Evolutionary conservation across 2,888 invertebrate genomes (phyloP).

Genomic region (Boloria selene): DNA sequence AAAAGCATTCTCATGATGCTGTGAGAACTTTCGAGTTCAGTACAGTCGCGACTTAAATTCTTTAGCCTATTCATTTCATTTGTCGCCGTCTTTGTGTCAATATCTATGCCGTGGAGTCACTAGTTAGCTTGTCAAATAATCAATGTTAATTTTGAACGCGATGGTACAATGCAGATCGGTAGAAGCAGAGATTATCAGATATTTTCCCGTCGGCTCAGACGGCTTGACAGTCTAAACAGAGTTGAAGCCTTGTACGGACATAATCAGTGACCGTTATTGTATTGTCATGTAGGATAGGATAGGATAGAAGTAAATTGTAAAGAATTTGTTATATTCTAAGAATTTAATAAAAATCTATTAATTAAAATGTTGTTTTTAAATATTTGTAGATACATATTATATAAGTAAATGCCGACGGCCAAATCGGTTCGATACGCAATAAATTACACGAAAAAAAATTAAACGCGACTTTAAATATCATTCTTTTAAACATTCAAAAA

Average conservation of each 20-base stretch:
- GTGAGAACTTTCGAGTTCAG: conserved; percentile 72
- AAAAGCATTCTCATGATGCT: conserved; percentile 78
- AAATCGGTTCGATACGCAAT: neutral
- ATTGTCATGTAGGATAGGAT: conserved; percentile 38
- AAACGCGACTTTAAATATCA: conserved; percentile 4
- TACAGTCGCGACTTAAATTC: conserved; percentile 71
- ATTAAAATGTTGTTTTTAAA: conserved; percentile 10
- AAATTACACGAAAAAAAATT: conserved; percentile 17
- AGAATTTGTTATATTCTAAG: conserved; percentile 3
- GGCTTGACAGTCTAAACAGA: conserved; percentile 50
- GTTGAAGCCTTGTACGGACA: conserved; percentile 50
- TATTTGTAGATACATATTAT: neutral
- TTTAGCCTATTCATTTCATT: conserved; percentile 60
- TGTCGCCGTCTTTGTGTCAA: conserved; percentile 59
- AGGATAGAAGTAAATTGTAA: conserved; percentile 34
- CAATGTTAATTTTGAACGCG: conserved; percentile 52
- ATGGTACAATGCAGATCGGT: conserved; percentile 52
- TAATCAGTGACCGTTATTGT: conserved; percentile 52
- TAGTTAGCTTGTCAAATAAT: conserved; percentile 47
- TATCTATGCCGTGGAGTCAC: conserved; percentile 50
- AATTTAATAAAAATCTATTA: neutral
- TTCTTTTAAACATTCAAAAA: conserved; percentile 19
- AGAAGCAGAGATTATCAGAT: conserved; percentile 53
- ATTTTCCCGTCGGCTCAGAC: conserved; percentile 47
- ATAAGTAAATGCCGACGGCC: conserved; percentile 15